Conservation (phyloP, 2,113 vertebrate genomes). For the Melospiza georgiana region DNA sequence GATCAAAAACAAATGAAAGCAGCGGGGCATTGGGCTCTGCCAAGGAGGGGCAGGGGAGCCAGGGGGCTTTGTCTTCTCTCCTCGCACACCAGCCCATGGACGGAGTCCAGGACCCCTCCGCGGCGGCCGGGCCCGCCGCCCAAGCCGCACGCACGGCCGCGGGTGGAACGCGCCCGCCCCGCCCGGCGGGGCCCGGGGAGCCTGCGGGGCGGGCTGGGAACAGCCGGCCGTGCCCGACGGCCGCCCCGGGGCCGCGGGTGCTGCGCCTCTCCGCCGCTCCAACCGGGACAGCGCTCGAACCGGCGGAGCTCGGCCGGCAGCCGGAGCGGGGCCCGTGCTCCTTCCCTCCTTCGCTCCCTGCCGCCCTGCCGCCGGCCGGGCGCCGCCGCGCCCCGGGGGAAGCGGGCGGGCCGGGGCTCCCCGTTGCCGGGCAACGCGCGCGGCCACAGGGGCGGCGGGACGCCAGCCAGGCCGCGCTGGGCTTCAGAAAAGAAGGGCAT, state of each 20-base stretch:
- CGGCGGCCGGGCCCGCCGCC: slow-evolving; percentile 36
- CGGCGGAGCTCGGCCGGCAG: no score
- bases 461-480: no score
- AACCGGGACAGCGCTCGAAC: no score
- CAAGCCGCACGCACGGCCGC: neutral
- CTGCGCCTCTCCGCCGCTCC: no score
- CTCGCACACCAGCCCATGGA: slow-evolving; percentile 54
- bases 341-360: no score
- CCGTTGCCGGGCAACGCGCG: neutral
- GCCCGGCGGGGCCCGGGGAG: neutral
- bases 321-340: no score
- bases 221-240: neutral
- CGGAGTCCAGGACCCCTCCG: slow-evolving; percentile 48
- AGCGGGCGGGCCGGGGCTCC: neutral
- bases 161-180: neutral
- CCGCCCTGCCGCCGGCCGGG: no score
- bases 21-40: slow-evolving; percentile 79
- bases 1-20: slow-evolving; percentile 90
- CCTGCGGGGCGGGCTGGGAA: neutral
- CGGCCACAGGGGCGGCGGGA: neutral
- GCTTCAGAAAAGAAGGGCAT: neutral
- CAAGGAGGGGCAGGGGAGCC: slow-evolving; percentile 69
- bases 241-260: no score
- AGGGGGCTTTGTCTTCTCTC: slow-evolving; percentile 72
- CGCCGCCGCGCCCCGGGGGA: neutral